phyloP scores from a whole-genome alignment of 2,113 vertebrate genomes.

The Proteles cristata region DNA sequence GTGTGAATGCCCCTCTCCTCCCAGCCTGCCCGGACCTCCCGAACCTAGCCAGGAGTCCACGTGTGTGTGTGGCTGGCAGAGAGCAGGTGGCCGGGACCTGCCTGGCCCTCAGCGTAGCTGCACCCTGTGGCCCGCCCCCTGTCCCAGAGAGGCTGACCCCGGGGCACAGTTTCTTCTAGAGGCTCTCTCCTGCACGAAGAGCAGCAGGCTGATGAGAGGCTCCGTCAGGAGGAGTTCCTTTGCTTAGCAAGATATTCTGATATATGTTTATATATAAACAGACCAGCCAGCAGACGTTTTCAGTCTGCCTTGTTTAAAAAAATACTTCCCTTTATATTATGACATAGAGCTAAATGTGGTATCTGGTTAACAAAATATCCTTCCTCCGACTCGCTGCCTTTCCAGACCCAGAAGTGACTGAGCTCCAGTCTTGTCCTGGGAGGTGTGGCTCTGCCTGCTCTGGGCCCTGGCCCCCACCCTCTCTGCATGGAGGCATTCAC shows the following conservation, averaged over 20 bases:
- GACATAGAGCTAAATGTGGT: slow-evolving; percentile 84
- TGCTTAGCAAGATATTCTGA: slow-evolving; percentile 54
- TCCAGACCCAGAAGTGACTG: neutral
- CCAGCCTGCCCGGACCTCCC: neutral
- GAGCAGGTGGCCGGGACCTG: slow-evolving; percentile 66
- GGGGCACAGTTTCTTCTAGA: neutral
- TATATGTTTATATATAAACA: slow-evolving; percentile 61
- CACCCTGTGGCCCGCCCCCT: neutral
- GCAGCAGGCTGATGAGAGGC: slow-evolving; percentile 29
- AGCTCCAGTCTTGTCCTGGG: neutral
- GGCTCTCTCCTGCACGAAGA: slow-evolving; percentile 28
- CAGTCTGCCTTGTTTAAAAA: slow-evolving; percentile 84
- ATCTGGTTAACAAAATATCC: slow-evolving; percentile 76
- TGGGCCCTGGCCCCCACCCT: neutral
- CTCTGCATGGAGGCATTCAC: neutral
- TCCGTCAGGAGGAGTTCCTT: slow-evolving; percentile 48
- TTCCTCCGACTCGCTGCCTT: slow-evolving; percentile 77
- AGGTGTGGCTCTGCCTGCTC: slow-evolving; percentile 1
- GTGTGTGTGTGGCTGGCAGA: neutral
- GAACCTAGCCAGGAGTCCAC: neutral
- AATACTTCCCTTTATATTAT: slow-evolving; percentile 84
- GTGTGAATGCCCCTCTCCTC: slow-evolving; percentile 86
- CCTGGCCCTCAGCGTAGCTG: neutral
- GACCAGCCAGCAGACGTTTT: slow-evolving; percentile 83
- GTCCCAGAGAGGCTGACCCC: neutral